phyloP scores from a whole-genome alignment of 2,797 vertebrate genomes.

The Gephyroberyx darwinii region DNA sequence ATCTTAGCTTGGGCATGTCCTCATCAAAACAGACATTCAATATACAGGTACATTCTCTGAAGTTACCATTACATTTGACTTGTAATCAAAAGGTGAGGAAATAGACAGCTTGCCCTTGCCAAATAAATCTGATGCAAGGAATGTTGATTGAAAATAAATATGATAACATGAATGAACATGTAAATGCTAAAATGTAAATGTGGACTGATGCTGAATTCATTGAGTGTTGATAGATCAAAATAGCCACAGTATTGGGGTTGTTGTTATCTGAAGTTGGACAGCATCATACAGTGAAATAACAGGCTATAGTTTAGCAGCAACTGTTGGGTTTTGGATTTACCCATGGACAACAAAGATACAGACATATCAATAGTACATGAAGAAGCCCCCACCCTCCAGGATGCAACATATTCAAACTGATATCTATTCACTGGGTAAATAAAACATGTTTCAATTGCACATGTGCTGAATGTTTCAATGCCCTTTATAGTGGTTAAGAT shows the following conservation, averaged over 20 bases:
- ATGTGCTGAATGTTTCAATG: conserved; percentile 83
- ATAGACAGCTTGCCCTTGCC: conserved; percentile 73
- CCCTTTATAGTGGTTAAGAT: conserved; percentile 86
- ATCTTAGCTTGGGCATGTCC: conserved; percentile 64
- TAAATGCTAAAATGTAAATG: conserved; percentile 50
- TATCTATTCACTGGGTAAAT: conserved; percentile 68
- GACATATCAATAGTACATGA: conserved; percentile 71
- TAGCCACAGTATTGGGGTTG: conserved; percentile 51
- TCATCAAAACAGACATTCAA: conserved; percentile 80
- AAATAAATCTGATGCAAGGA: conserved; percentile 62
- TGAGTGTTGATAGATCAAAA: conserved; percentile 54
- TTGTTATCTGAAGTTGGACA: conserved; percentile 49
- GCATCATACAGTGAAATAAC: conserved; percentile 74
- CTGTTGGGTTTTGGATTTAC: conserved; percentile 81
- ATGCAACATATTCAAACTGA: conserved; percentile 63
- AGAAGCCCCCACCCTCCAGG: conserved; percentile 72
- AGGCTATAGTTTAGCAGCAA: conserved; percentile 82
- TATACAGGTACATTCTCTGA: conserved; percentile 85
- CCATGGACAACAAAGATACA: conserved; percentile 80
- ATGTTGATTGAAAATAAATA: conserved; percentile 70
- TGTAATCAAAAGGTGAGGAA: conserved; percentile 59
- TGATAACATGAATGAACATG: conserved; percentile 53
- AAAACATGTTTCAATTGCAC: conserved; percentile 76
- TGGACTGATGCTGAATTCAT: conserved; percentile 64
- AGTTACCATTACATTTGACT: conserved; percentile 76